These are phyloP conservation scores for Xerus inauris DNA, from an alignment of 2,113 vertebrate species.

Conservation along the genomic window DNA sequence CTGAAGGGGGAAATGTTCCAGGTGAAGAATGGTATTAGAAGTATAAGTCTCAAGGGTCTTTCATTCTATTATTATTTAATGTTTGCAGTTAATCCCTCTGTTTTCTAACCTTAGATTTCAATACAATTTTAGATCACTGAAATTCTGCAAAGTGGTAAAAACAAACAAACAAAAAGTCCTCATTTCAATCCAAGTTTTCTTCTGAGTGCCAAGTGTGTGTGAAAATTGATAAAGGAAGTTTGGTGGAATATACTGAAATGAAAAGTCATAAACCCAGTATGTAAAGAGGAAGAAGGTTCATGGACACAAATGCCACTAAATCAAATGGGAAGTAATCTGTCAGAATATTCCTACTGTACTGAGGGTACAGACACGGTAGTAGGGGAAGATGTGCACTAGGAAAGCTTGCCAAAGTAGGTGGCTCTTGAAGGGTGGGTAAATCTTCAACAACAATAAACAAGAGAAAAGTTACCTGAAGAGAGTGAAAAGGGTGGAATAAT, in stretches of 20 bases:
- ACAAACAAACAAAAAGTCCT: neutral
- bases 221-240: neutral
- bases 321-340: neutral
- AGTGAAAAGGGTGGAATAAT: neutral
- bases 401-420: neutral
- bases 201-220: neutral
- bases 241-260: neutral
- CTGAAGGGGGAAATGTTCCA: no score
- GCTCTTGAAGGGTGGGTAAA: neutral
- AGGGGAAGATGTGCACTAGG: neutral
- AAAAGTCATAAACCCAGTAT: neutral
- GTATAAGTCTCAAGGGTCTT: neutral
- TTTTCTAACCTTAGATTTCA: constrained; percentile 9
- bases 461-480: neutral
- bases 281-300: neutral
- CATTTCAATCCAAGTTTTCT: neutral
- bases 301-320: neutral
- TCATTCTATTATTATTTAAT: neutral
- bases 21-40: neutral
- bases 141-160: neutral
- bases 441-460: constrained; percentile 13
- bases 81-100: neutral
- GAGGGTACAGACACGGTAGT: neutral
- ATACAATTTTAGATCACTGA: neutral
- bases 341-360: neutral